phyloP scores from a whole-genome alignment of 2,888 invertebrate genomes.

The Andrena flavipes region DNA sequence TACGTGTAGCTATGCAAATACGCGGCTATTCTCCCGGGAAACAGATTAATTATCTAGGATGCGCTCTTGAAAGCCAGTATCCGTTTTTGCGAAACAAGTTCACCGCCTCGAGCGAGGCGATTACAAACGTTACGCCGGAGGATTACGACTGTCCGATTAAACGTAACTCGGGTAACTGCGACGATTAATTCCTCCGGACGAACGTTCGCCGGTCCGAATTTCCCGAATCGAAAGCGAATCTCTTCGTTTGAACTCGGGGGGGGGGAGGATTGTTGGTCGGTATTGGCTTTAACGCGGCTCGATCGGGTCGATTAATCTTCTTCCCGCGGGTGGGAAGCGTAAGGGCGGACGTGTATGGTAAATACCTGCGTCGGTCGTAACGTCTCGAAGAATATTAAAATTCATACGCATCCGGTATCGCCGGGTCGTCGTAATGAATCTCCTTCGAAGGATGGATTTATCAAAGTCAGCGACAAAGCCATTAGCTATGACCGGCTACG shows the following conservation, averaged over 20 bases:
- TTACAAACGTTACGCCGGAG: constrained; percentile 6
- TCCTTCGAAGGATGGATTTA: constrained; percentile 41
- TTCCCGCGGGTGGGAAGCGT: neutral
- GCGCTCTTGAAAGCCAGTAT: constrained; percentile 21
- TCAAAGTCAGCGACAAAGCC: constrained; percentile 47
- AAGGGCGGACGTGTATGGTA: neutral
- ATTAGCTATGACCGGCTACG: constrained; percentile 37
- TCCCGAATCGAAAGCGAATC: neutral
- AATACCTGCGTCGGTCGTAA: constrained; percentile 6
- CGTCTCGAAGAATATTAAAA: constrained; percentile 38
- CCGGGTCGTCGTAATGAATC: constrained; percentile 40
- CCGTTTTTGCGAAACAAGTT: constrained; percentile 40
- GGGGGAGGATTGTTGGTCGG: constrained; percentile 1
- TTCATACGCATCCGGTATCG: constrained; percentile 34
- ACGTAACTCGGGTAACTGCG: neutral
- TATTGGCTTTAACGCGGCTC: neutral
- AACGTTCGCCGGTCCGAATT: neutral
- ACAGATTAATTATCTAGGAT: constrained; percentile 57
- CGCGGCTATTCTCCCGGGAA: constrained; percentile 32
- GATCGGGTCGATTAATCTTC: constrained; percentile 13
- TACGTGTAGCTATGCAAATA: constrained; percentile 50
- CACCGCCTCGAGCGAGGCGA: constrained; percentile 10
- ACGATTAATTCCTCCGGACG: neutral
- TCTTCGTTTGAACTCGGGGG: neutral
- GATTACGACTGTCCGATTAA: constrained; percentile 24